These are phyloP conservation scores for Anarsia innoxiella DNA, from an alignment of 2,888 invertebrate genomes.

Conservation along the genomic window DNA sequence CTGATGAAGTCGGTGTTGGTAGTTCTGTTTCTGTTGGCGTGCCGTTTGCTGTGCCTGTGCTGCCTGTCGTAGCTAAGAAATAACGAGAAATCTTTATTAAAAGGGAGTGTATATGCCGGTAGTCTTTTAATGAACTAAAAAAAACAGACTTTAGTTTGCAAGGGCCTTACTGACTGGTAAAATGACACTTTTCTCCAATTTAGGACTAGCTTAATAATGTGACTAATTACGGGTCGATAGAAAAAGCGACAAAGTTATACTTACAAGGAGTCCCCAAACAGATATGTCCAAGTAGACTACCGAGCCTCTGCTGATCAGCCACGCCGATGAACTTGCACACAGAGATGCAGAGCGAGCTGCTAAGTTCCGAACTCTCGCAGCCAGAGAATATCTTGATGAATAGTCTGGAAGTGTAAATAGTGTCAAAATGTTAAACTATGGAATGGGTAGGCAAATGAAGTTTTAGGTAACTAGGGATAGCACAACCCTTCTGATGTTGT, in stretches of 20 bases:
- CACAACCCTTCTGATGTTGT: too few relatives aligned
- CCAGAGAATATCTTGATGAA: slow-evolving; percentile 64
- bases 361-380: slow-evolving; percentile 53
- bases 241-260: slow-evolving; percentile 8
- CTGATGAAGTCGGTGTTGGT: slow-evolving; percentile 59
- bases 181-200: too few relatives aligned
- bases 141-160: too few relatives aligned
- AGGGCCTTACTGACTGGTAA: too few relatives aligned
- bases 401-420: too few relatives aligned
- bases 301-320: slow-evolving; percentile 54
- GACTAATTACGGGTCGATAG: background rate
- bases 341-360: slow-evolving; percentile 50
- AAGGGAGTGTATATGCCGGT: too few relatives aligned
- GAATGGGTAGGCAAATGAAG: too few relatives aligned
- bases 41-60: slow-evolving; percentile 36
- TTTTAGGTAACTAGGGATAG: too few relatives aligned
- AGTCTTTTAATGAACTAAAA: too few relatives aligned
- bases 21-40: slow-evolving; percentile 60
- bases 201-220: too few relatives aligned
- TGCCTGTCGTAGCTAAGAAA: slow-evolving; percentile 24
- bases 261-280: slow-evolving; percentile 51
- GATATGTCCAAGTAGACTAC: slow-evolving; percentile 47
- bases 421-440: too few relatives aligned
- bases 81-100: too few relatives aligned
- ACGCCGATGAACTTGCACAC: slow-evolving; percentile 64